Conservation (phyloP, 2,797 vertebrate genomes). For the Gambelia wislizenii region DNA sequence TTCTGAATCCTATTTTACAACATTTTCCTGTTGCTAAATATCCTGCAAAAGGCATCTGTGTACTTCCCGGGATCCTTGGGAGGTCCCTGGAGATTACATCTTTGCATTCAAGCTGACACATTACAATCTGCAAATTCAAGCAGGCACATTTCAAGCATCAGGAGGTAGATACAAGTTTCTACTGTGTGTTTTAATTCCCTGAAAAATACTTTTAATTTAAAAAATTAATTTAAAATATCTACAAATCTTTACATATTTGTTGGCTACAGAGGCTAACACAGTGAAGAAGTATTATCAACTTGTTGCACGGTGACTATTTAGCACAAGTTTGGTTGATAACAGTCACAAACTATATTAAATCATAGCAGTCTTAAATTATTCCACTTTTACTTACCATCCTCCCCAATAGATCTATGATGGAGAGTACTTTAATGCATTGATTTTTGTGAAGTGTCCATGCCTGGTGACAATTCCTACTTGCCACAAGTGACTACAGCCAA, state of each 20-base stretch:
- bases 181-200: background rate
- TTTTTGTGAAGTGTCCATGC: background rate
- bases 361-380: background rate
- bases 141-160: background rate
- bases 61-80: too few relatives aligned
- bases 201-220: background rate
- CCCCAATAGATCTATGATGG: background rate
- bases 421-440: background rate
- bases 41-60: too few relatives aligned
- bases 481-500: background rate
- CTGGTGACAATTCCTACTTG: background rate
- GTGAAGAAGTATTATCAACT: background rate
- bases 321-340: background rate
- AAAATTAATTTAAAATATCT: background rate
- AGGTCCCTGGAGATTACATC: too few relatives aligned
- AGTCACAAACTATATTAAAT: background rate
- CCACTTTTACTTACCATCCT: background rate
- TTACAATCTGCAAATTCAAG: background rate
- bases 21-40: too few relatives aligned
- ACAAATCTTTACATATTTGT: background rate
- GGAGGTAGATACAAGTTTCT: background rate
- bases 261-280: background rate
- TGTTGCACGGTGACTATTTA: background rate
- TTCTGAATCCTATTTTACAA: too few relatives aligned
- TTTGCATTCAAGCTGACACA: too few relatives aligned